Base-by-base conservation (phyloP, 2,888 invertebrate genomes). In the Dryomyza anilis region DNA sequence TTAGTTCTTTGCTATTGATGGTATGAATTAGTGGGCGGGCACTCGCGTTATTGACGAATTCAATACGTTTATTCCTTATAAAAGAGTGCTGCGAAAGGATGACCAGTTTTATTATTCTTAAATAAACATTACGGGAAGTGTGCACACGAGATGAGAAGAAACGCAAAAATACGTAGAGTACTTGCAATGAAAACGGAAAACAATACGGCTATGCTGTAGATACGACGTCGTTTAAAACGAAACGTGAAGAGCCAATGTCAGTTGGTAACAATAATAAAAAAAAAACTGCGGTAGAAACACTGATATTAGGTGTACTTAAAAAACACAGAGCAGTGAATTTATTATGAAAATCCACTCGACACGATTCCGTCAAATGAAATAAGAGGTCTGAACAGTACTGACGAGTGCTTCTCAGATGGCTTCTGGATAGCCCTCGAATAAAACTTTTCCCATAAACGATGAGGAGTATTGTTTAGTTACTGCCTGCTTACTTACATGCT, bases 311-410 rank as follows among this genome's bases (percentile, higher is more conserved):
- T 75, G 80, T 73, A 78, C 74, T 72, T 73, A 78, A 74, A 73
- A 71, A 72, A 77, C 80, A 78, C 79, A 79, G 80, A 78, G 78
- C 78, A 78, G 80, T 81, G 77, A 81, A 81, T 81, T 81, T 81
- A 81, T 81, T 81, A 81, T 81, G 81, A 81, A 83, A 81, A 83
- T 82, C 83, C 83, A 83, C 83, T 83, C 83, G 83, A 83, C 83
- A 83, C 83, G 83, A 83, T 81, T 83, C 83, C 83, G 83, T 83
- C 83, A 83, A 83, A 83, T 83, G 81, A 83, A 83, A 83, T 83
- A 83, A 83, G 83, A 83, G 83, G 83, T 83, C 81, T 83, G 83
- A 83, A 83, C 81, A 82, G 81, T 81, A 83, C 83, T 83, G 82
- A 83, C 81, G 83, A 83, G 83, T 83, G 78, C 83, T 83, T 82